Evolutionary conservation across 2,113 vertebrate species (phyloP), one percentile per base, ranked within the genome.

Genomic region (Chauna torquata): DNA sequence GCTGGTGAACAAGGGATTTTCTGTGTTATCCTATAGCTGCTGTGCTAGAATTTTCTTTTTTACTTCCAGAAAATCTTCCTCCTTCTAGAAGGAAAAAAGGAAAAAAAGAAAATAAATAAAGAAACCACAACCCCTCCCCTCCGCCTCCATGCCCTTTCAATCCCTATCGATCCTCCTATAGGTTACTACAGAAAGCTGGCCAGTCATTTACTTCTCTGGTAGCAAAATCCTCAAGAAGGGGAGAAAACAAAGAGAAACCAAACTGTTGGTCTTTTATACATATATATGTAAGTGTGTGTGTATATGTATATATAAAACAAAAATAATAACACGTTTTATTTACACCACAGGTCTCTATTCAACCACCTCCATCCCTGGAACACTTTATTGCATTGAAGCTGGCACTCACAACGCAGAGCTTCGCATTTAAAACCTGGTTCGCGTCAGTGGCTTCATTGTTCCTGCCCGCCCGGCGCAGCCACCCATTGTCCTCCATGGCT

Each of bases 401-500:
- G 83, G 94, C 88, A 59, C 86, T 95, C 75, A 50, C 49, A 85
- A 17, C 0, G 3, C 58, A 4, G 85, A 88, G 57, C 70, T 88
- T 40, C 4, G 0, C 66, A 62, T 84, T 94, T 40, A 91, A 19
- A 86, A 28, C 80, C 38, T 1, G 0, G 72, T 34, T 87, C 75
- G 1, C 95, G 66, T 95, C 96, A 94, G 71, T 34, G 38, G 58
- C 54, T 55, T 50, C 71, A 88, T 96, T 97, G 87, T 96, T 90
- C 84, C 24, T 12, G 45, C 64, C 62, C 6, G 6, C 78, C 34
- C 34, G 5, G 52, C 34, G 32, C 34, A 47, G 89, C 62, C 87
- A 76, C 86, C 95, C 64, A 40, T 89, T 6, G 55, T 91, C 89
- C 78, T 58, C 58, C 65, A 36, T 0, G 18, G 8, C 62, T 6